These are phyloP conservation scores for Triplophysa yarkandensis DNA, from an alignment of 2,797 vertebrate genomes.

Conservation along the genomic window DNA sequence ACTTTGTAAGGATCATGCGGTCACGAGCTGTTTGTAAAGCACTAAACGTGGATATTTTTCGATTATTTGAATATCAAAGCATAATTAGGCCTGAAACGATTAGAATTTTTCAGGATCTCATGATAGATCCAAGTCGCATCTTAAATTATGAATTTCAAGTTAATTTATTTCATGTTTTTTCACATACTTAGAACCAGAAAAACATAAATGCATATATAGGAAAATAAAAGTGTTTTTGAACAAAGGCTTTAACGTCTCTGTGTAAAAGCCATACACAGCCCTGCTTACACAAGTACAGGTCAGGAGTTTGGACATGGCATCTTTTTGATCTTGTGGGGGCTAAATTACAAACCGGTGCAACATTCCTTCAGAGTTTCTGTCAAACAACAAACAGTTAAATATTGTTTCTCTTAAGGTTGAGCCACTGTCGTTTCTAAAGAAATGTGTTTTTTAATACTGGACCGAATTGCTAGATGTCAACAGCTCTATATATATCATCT, in stretches of 20 bases:
- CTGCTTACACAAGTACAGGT: neutral
- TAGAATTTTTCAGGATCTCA: too few relatives aligned
- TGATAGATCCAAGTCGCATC: too few relatives aligned
- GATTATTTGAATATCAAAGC: too few relatives aligned
- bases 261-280: neutral
- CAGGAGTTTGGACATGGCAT: neutral
- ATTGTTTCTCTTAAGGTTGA: neutral
- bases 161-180: neutral
- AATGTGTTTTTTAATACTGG: too few relatives aligned
- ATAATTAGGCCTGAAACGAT: too few relatives aligned
- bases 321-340: constrained; percentile 22
- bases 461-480: too few relatives aligned
- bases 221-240: neutral
- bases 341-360: constrained; percentile 46
- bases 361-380: constrained; percentile 45
- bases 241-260: neutral
- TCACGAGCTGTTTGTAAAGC: too few relatives aligned
- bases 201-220: neutral
- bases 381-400: neutral
- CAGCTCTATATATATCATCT: too few relatives aligned
- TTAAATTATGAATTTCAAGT: neutral
- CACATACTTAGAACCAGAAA: neutral
- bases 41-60: too few relatives aligned
- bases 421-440: neutral
- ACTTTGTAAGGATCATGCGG: too few relatives aligned